Evolutionary conservation across 2,797 vertebrate species (phyloP).

Genomic region (Ataeniobius toweri): DNA sequence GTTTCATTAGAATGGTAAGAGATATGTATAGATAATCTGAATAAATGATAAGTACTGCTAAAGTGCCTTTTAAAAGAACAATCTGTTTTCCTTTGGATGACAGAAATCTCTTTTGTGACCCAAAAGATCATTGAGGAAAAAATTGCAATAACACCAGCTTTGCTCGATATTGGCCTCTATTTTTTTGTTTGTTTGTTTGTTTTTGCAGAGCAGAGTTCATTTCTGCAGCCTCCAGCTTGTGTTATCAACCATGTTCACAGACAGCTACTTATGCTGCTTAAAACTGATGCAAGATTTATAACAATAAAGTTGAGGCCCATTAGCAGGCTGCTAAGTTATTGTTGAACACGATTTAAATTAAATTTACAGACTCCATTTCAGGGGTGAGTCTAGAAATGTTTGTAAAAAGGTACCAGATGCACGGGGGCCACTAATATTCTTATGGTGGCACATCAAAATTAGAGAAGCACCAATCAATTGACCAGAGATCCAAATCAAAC

Average conservation of each 20-base stretch:
- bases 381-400: background rate
- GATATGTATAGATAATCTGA: background rate
- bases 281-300: conserved; percentile 7
- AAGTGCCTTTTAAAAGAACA: background rate
- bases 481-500: background rate
- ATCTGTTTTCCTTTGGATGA: background rate
- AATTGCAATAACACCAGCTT: background rate
- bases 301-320: background rate
- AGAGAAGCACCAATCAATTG: background rate
- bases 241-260: conserved; percentile 2
- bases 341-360: background rate
- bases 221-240: background rate
- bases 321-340: background rate
- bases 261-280: background rate
- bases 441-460: background rate
- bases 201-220: conserved; percentile 11
- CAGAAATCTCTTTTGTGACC: background rate
- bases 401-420: background rate
- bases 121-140: background rate
- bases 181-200: background rate
- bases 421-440: background rate
- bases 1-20: background rate
- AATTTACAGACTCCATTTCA: background rate
- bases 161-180: background rate
- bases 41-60: background rate